Evolutionary conservation across 1,140 invertebrate genomes (phyloP).

Genomic region (Drosophila tsacasi): DNA sequence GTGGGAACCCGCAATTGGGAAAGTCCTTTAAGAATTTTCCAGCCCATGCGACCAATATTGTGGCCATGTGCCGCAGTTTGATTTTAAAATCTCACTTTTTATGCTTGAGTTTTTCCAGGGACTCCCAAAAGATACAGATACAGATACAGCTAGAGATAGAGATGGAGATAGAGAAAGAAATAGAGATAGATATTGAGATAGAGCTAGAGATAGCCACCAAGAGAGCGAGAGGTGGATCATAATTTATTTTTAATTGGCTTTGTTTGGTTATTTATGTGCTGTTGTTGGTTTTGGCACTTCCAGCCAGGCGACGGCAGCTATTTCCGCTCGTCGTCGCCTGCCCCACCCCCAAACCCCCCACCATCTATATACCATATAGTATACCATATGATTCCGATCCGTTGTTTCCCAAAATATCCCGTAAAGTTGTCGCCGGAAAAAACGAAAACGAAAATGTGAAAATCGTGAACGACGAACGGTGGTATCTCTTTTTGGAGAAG

Average conservation of each 20-base stretch:
- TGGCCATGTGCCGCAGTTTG: conserved; percentile 22
- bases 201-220: conserved; percentile 4
- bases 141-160: not conserved
- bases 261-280: conserved; percentile 62
- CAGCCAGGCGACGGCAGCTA: conserved; percentile 52
- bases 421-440: conserved; percentile 55
- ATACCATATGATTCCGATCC: conserved; percentile 24
- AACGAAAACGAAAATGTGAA: conserved; percentile 1
- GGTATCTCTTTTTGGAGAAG: conserved; percentile 41
- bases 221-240: conserved; percentile 61
- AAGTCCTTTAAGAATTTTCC: conserved; percentile 46
- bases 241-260: conserved; percentile 80
- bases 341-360: not conserved
- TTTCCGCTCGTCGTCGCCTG: conserved; percentile 46
- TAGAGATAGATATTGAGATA: not conserved
- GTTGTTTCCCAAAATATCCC: conserved; percentile 55
- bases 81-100: not conserved
- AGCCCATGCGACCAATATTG: conserved; percentile 26
- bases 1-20: conserved; percentile 21
- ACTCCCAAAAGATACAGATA: conserved; percentile 9
- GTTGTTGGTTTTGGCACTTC: conserved; percentile 62
- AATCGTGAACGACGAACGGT: conserved; percentile 14
- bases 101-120: conserved; percentile 8
- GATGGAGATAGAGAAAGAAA: too few species aligned
- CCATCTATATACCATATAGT: not conserved